Evolutionary conservation across 2,888 invertebrate genomes (phyloP).

Genomic region (Synergus umbraculus): DNA sequence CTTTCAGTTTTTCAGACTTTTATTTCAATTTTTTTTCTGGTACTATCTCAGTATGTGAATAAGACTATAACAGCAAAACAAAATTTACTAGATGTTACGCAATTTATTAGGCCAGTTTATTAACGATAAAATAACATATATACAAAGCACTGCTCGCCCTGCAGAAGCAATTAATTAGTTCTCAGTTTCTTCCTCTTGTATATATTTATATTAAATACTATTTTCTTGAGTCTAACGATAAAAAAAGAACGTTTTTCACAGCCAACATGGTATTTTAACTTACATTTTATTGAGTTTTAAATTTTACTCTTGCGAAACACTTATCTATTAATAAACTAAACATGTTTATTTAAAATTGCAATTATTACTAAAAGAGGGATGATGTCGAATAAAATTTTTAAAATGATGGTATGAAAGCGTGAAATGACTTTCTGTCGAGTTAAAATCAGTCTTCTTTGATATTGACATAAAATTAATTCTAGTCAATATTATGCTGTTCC

Average conservation of each 20-base stretch:
- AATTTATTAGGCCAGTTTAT: not conserved
- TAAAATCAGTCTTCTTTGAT: slow-evolving; percentile 39
- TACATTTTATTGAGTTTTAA: slow-evolving; percentile 56
- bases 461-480: slow-evolving; percentile 41
- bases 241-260: slow-evolving; percentile 59
- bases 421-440: slow-evolving; percentile 20
- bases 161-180: slow-evolving; percentile 20
- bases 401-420: slow-evolving; percentile 13
- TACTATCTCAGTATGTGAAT: too few species aligned
- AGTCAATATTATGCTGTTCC: slow-evolving; percentile 65
- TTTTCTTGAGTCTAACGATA: slow-evolving; percentile 40
- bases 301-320: slow-evolving; percentile 51
- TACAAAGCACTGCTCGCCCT: slow-evolving; percentile 27
- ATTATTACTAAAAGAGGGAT: slow-evolving; percentile 12
- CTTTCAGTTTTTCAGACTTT: too few species aligned
- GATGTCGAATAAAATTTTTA: not conserved
- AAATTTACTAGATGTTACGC: too few species aligned
- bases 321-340: slow-evolving; percentile 42
- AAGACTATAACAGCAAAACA: too few species aligned
- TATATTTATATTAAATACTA: slow-evolving; percentile 48
- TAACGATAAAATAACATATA: slow-evolving; percentile 27
- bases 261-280: slow-evolving; percentile 65
- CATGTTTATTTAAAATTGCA: slow-evolving; percentile 36
- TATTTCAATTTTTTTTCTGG: too few species aligned
- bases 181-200: slow-evolving; percentile 22